Evolutionary conservation across 2,888 invertebrate species (phyloP), one percentile per base, ranked within the genome.

Genomic region (Xestia rhomboidea): DNA sequence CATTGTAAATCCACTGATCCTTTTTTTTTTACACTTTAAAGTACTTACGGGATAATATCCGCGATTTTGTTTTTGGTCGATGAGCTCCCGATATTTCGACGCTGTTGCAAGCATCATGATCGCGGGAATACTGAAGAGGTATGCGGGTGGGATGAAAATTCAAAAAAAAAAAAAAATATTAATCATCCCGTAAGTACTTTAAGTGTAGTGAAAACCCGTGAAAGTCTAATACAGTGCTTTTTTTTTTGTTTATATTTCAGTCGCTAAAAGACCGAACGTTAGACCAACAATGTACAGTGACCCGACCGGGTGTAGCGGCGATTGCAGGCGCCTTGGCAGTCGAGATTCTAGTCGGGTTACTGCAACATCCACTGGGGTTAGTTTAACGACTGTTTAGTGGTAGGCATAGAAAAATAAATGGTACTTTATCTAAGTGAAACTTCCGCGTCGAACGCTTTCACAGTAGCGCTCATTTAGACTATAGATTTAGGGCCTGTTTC

Each of bases 241-340:
- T n/a, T 10, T 15, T 18, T 41, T 62, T 51, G 15, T 62, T 70
- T 75, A 21, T 46, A 46, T 87, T 89, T 3, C 94, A 99, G 99
- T 99, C 99, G 0, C 97, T 98, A 73, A 97, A 97, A 89, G 99
- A 99, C 93, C 97, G 99, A 73, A 99, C 99, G 0, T 94, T 99
- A 80, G 99, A 99, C 95, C 99, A 99, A 93, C 99, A 99, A 93
- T 99, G 99, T 93, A 99, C 99, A 0, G 99, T 99, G 34, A 99
- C 99, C 0, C 97, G 99, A 73, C 99, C 99, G 0, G 99, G 99
- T 1, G 98, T 98, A 27, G 98, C 99, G 0, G 98, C 98, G 91
- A 98, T 99, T 71, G 99, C 99, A 0, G 98, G 98, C 30, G 98
- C 99, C 6, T 96, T 99, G 78, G 99, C 99, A 0, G 99, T 99